Evolutionary conservation across 2,797 vertebrate genomes (phyloP).

Genomic region (Spinus olivaceus): DNA sequence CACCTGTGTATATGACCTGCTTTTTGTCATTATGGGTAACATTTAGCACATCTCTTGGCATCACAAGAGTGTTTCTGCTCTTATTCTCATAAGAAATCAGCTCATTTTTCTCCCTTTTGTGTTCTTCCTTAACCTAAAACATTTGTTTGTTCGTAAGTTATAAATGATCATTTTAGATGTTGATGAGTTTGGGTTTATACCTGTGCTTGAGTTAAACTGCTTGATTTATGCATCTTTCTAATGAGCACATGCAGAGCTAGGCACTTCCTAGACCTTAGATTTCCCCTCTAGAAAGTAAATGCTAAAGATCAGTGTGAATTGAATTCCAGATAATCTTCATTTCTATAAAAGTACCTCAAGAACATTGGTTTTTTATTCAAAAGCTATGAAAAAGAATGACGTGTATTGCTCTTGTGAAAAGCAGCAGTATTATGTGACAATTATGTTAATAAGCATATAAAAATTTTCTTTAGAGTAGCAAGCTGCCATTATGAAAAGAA

Average conservation of each 20-base stretch:
- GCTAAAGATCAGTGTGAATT: background rate
- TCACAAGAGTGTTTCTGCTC: background rate
- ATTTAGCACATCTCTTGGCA: background rate
- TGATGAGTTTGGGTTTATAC: background rate
- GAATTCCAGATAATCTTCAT: background rate
- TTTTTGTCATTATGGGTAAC: background rate
- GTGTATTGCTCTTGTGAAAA: background rate
- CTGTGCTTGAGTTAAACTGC: background rate
- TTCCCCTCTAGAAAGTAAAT: background rate
- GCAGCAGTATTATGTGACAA: background rate
- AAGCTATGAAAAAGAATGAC: background rate
- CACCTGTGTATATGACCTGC: background rate
- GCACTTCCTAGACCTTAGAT: background rate
- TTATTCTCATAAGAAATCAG: background rate
- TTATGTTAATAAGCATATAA: conserved; percentile 4
- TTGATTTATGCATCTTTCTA: background rate
- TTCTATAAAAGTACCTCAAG: background rate
- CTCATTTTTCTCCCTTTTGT: background rate
- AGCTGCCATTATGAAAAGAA: background rate
- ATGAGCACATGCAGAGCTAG: background rate
- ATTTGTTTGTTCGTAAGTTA: background rate
- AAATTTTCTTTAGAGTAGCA: background rate
- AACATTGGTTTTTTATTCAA: background rate
- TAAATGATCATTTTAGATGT: background rate
- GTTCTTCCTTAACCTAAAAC: background rate